These are phyloP conservation scores for Achatina immaculata DNA, from an alignment of 1,140 invertebrate species.

Conservation along the genomic window DNA sequence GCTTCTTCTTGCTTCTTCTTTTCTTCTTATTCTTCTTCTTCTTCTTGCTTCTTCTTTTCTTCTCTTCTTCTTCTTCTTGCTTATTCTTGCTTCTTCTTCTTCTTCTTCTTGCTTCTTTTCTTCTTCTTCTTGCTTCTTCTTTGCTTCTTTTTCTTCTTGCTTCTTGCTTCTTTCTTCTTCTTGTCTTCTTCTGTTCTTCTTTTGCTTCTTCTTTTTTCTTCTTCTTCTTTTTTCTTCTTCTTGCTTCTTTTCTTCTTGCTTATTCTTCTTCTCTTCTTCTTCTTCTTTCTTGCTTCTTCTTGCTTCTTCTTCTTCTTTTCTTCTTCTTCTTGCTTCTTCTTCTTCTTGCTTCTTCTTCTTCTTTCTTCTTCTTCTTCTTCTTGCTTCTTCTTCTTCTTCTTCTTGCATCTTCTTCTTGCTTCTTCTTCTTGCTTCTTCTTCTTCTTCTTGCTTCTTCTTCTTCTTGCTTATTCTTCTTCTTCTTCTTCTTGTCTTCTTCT, in stretches of 20 bases:
- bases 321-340: background rate
- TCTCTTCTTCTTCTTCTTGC: too few relatives aligned
- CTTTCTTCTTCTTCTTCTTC: background rate
- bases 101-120: background rate
- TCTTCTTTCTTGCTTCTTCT: background rate
- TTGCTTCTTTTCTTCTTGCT: background rate
- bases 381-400: background rate
- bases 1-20: too few relatives aligned
- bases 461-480: too few relatives aligned
- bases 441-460: background rate
- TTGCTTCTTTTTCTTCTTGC: background rate
- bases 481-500: too few relatives aligned
- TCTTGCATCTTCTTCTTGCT: too few relatives aligned
- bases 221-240: background rate
- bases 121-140: background rate
- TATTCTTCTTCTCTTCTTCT: conserved; percentile 4
- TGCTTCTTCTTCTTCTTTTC: background rate
- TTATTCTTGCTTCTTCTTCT: background rate
- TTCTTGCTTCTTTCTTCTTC: background rate
- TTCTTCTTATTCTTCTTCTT: too few relatives aligned
- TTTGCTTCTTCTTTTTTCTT: background rate
- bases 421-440: background rate
- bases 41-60: too few relatives aligned
- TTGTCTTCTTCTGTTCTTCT: background rate
- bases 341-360: background rate